Evolutionary conservation across 2,888 invertebrate species (phyloP).

Genomic region (Phyto melanocephala): DNA sequence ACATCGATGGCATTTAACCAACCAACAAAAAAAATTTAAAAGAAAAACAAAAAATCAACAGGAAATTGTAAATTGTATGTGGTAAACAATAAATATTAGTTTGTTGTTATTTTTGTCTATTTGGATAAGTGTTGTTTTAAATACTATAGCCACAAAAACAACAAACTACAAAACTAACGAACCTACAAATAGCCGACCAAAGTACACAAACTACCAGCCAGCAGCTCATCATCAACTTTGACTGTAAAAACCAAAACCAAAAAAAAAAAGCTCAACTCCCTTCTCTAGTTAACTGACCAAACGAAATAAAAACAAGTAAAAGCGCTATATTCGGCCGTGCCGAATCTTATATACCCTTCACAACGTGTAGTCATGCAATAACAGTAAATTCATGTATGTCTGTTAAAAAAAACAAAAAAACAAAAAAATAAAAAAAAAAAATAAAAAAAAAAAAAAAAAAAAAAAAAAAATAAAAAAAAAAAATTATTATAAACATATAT

Average conservation of each 20-base stretch:
- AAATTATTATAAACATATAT: too few relatives aligned
- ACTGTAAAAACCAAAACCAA: not conserved
- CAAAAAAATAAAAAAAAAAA: too few relatives aligned
- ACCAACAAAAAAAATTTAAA: not conserved
- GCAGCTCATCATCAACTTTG: constrained; percentile 33
- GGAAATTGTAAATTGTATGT: constrained; percentile 61
- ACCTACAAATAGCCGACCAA: constrained; percentile 4
- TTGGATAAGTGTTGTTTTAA: constrained; percentile 54
- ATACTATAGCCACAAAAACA: constrained; percentile 39
- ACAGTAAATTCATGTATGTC: too few relatives aligned
- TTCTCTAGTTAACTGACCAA: not conserved
- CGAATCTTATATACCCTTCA: too few relatives aligned
- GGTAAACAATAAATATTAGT: constrained; percentile 59
- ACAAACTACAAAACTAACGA: constrained; percentile 2
- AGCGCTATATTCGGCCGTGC: too few relatives aligned
- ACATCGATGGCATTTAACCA: constrained; percentile 33
- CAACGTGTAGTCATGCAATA: too few relatives aligned
- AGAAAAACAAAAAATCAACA: constrained; percentile 5
- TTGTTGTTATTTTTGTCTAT: constrained; percentile 49
- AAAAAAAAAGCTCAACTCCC: not conserved
- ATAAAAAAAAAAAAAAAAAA: too few relatives aligned
- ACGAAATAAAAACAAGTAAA: not conserved
- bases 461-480: too few relatives aligned
- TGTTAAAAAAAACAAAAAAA: too few relatives aligned
- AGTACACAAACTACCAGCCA: not conserved